Percentiles rank a stretch among this genome's conserved stretches.
These are phyloP conservation scores for Cheilosia grossa DNA, from an alignment of 2,888 invertebrate genomes.

Conservation along the genomic window DNA sequence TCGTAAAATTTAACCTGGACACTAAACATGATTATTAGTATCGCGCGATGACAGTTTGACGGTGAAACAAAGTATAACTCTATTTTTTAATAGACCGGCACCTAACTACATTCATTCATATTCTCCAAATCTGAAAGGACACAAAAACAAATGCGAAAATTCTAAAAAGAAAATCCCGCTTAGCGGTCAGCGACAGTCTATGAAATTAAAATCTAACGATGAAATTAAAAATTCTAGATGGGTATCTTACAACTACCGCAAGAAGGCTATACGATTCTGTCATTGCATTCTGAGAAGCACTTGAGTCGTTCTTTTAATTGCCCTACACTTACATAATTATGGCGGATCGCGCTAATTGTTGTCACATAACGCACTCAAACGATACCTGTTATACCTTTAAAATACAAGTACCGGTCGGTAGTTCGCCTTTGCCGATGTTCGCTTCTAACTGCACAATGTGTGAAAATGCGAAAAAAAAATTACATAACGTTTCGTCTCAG, in stretches of 20 bases:
- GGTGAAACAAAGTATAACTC: background rate
- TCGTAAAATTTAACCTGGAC: no score
- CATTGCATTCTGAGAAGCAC: constrained; percentile 43
- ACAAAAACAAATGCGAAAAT: background rate
- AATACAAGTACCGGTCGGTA: constrained; percentile 1
- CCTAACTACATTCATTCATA: background rate
- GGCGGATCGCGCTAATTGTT: constrained; percentile 39
- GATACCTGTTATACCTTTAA: constrained; percentile 65
- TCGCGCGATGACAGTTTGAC: no score
- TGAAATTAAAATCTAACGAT: background rate
- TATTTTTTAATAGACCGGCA: background rate
- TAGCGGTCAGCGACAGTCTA: background rate
- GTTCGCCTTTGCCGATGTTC: constrained; percentile 22
- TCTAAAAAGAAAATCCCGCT: background rate
- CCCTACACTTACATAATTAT: constrained; percentile 61
- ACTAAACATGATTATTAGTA: no score
- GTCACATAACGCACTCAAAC: constrained; percentile 69
- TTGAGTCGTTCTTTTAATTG: constrained; percentile 46
- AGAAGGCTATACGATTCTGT: constrained; percentile 7
- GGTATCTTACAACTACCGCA: background rate
- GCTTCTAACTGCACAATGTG: constrained; percentile 70
- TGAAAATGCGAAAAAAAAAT: constrained; percentile 62
- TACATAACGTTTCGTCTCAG: constrained; percentile 50
- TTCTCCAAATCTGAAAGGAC: no score
- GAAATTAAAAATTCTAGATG: background rate